phyloP scores from a whole-genome alignment of 2,888 invertebrate genomes.

The Coelogynopora nodosa region DNA sequence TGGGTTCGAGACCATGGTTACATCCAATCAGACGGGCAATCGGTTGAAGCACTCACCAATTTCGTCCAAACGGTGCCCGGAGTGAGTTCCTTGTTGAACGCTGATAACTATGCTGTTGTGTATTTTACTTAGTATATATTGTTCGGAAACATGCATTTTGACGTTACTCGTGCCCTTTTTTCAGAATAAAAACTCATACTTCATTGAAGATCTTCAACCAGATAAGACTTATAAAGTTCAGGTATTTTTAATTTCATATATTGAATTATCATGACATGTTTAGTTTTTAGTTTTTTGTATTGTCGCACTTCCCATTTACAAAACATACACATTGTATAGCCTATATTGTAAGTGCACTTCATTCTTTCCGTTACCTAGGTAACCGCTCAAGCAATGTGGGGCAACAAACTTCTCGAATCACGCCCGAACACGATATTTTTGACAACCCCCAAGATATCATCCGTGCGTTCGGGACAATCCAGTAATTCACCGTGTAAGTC shows the following conservation, averaged over 20 bases:
- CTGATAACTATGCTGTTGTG: too few relatives aligned
- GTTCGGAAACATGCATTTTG: too few relatives aligned
- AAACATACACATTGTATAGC: too few relatives aligned
- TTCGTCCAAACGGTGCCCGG: conserved; percentile 38
- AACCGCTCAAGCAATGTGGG: not conserved
- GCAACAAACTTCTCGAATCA: not conserved
- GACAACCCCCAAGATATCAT: not conserved
- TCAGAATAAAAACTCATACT: conserved; percentile 18
- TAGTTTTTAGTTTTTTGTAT: too few relatives aligned
- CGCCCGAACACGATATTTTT: not conserved
- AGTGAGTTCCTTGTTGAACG: conserved; percentile 34
- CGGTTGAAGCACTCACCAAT: conserved; percentile 37
- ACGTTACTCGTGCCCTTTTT: too few relatives aligned
- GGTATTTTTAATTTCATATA: too few relatives aligned
- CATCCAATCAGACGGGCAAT: conserved; percentile 39
- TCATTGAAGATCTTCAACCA: conserved; percentile 25
- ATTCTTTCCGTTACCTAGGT: too few relatives aligned
- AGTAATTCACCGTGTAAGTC: not conserved
- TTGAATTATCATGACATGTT: too few relatives aligned
- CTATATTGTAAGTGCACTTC: too few relatives aligned
- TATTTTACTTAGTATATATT: too few relatives aligned
- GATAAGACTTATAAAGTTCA: conserved; percentile 37
- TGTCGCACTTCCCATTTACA: too few relatives aligned
- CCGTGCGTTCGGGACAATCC: not conserved
- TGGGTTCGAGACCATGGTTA: conserved; percentile 41